phyloP scores from a whole-genome alignment of 2,888 invertebrate species.

The Synergus laeviventris region DNA sequence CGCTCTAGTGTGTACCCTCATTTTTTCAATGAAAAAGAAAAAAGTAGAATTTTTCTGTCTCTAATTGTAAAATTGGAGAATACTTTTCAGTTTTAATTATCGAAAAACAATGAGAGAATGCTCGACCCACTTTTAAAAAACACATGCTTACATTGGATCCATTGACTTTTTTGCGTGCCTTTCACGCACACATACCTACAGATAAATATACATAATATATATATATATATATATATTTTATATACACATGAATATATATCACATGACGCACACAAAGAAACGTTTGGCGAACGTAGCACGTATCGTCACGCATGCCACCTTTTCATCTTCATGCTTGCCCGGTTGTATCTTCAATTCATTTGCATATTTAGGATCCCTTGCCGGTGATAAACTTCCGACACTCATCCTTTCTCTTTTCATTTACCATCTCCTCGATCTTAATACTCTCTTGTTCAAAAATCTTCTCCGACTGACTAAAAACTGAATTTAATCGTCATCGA shows the following conservation, averaged over 20 bases:
- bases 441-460: constrained; percentile 63
- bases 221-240: not conserved
- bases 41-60: not conserved
- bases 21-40: not conserved
- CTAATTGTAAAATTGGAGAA: not conserved
- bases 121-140: not conserved
- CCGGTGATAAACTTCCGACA: constrained; percentile 52
- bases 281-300: constrained; percentile 41
- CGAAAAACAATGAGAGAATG: not conserved
- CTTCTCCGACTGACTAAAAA: constrained; percentile 70
- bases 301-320: constrained; percentile 59
- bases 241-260: not conserved
- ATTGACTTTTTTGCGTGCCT: not conserved
- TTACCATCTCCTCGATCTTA: constrained; percentile 57
- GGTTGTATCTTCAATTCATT: constrained; percentile 72
- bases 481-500: constrained; percentile 57
- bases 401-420: constrained; percentile 57
- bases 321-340: constrained; percentile 68
- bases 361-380: constrained; percentile 70
- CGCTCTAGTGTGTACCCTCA: not conserved
- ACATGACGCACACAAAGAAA: not conserved
- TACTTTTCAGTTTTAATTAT: not conserved
- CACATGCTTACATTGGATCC: not conserved
- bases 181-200: not conserved
- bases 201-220: too few species aligned